Percentiles rank a stretch among this genome's conserved stretches.
Conservation (phyloP, 2,888 invertebrate genomes). For the Agriopis aurantiaria region DNA sequence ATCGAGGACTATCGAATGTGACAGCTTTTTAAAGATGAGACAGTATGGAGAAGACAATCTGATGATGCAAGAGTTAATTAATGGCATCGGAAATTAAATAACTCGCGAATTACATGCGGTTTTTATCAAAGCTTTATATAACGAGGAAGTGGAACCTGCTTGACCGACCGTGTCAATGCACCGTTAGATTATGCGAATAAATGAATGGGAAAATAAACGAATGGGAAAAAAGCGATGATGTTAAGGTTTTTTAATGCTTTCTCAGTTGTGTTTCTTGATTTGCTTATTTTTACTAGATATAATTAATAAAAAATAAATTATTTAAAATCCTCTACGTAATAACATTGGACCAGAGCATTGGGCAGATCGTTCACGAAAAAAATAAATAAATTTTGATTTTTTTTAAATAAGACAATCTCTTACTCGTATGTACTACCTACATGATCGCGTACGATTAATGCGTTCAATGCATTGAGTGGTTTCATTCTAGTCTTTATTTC, state of each 20-base stretch:
- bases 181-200: slow-evolving; percentile 19
- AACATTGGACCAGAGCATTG: too few species aligned
- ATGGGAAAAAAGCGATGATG: neutral
- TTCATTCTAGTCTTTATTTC: too few species aligned
- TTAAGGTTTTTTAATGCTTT: neutral
- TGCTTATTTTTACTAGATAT: neutral
- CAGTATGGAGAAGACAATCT: slow-evolving; percentile 22
- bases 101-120: slow-evolving; percentile 31
- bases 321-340: too few species aligned
- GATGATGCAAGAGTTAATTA: slow-evolving; percentile 36
- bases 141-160: slow-evolving; percentile 35
- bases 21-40: slow-evolving; percentile 17
- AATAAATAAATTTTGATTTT: too few species aligned
- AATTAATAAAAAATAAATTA: too few species aligned
- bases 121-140: slow-evolving; percentile 30
- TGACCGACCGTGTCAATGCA: slow-evolving; percentile 21
- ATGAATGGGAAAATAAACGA: slow-evolving; percentile 1
- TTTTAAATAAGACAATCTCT: too few species aligned
- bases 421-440: too few species aligned
- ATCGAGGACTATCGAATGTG: slow-evolving; percentile 21
- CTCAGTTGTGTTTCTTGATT: neutral
- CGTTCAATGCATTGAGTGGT: too few species aligned
- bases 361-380: too few species aligned
- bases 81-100: slow-evolving; percentile 37
- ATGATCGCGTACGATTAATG: too few species aligned